Evolutionary conservation across 2,888 invertebrate species (phyloP), one percentile per base, ranked within the genome.

Genomic region (Sarcophaga rosellei): DNA sequence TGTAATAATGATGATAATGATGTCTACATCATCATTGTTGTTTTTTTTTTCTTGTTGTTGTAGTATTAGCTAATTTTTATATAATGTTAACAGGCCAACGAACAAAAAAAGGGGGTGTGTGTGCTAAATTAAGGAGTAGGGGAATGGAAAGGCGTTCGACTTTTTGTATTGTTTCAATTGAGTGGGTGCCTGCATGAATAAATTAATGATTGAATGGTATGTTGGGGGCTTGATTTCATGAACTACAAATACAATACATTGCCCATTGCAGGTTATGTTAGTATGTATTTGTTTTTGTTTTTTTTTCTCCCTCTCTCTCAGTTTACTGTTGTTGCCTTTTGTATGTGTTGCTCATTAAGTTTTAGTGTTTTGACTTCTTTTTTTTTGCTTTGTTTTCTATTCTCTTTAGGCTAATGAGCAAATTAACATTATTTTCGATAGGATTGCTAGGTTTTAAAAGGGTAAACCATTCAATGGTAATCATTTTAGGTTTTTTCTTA

Each of bases 41-140:
- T 8, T 35, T 35, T 35, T 6, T 35, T 35, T 0, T 35, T 10
- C 1, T 35, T 35, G 2, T 35, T 35, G 4, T 12, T 6, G 65
- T 17, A n/a, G 45, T 61, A 83, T 83, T 73, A 73, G 68, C 78
- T 73, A 78, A 83, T 83, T 78, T 73, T 53, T 73, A 44, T 78
- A 68, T 83, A 73, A 83, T 73, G 17, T n/a, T 35, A 44, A 47
- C 35, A 69, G 70, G 59, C 15, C 23, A 69, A 69, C 53, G 20
- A 61, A 63, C 23, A 62, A 61, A 47, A 61, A 47, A 78, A 20
- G 12, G 57, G 35, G 35, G 53, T 4, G 17, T 15, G 53, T 12
- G 5, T 1, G 53, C 17, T 10, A 3, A 53, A 53, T 2, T n/a
- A n/a, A 12, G 21, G 12, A 6, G 11, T 20, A 12, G 35, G 44